Conservation (phyloP, 2,113 vertebrate species). For the Sterna hirundo region DNA sequence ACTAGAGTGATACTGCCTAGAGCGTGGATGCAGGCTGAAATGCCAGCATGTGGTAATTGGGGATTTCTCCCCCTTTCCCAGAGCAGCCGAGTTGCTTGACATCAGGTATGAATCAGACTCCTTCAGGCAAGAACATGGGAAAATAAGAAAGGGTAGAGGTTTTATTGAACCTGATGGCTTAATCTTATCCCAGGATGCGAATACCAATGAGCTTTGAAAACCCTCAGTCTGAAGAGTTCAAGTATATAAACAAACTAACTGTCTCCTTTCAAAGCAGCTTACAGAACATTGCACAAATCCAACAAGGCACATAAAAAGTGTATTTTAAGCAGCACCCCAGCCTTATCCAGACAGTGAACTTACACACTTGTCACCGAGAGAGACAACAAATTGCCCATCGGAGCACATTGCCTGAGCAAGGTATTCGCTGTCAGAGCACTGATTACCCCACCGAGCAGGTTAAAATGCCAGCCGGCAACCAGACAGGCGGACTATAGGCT, state of each 20-base stretch:
- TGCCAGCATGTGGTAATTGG: background rate
- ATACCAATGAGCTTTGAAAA: background rate
- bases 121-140: background rate
- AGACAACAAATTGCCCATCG: background rate
- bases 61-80: background rate
- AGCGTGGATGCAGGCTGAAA: background rate
- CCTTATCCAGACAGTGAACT: background rate
- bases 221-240: background rate
- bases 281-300: background rate
- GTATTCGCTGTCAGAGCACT: background rate
- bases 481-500: background rate
- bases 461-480: background rate
- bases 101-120: background rate
- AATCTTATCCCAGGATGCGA: background rate
- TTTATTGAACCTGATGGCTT: background rate
- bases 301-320: background rate
- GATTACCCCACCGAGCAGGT: background rate
- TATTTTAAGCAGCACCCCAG: background rate
- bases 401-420: background rate
- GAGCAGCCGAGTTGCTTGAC: background rate
- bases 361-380: background rate
- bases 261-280: background rate
- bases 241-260: background rate
- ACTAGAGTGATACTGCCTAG: background rate
- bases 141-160: background rate